Evolutionary conservation across 2,113 vertebrate species (phyloP).

Genomic region (Phoenicopterus ruber): DNA sequence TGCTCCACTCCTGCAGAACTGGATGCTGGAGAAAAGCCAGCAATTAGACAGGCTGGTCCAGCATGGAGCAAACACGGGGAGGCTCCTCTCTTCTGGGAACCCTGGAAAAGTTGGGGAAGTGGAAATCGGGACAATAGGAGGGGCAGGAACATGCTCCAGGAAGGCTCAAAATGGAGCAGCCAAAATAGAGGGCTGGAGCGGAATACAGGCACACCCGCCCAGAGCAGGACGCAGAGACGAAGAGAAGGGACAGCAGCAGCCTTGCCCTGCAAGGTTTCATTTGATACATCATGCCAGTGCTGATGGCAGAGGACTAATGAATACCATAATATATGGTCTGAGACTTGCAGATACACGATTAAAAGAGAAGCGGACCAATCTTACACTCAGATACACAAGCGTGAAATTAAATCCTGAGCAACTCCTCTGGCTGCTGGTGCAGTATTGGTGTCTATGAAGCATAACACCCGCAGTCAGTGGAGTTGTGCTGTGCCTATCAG

Average conservation of each 20-base stretch:
- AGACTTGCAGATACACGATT: background rate
- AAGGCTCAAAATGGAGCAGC: background rate
- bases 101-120: background rate
- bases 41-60: background rate
- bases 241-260: background rate
- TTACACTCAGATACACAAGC: background rate
- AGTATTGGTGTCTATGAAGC: accelerated
- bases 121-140: background rate
- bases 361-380: background rate
- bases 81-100: background rate
- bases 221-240: background rate
- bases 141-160: background rate
- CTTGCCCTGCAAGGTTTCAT: background rate
- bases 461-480: background rate
- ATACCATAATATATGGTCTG: background rate
- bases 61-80: background rate
- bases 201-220: background rate
- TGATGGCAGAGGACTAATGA: background rate
- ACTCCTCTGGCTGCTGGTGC: background rate
- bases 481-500: background rate
- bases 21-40: conserved; percentile 2
- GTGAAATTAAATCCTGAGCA: background rate
- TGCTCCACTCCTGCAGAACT: background rate
- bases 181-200: background rate
- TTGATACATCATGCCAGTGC: background rate